Evolutionary conservation across 2,888 invertebrate genomes (phyloP).

Genomic region (Pogonocherus hispidulus): DNA sequence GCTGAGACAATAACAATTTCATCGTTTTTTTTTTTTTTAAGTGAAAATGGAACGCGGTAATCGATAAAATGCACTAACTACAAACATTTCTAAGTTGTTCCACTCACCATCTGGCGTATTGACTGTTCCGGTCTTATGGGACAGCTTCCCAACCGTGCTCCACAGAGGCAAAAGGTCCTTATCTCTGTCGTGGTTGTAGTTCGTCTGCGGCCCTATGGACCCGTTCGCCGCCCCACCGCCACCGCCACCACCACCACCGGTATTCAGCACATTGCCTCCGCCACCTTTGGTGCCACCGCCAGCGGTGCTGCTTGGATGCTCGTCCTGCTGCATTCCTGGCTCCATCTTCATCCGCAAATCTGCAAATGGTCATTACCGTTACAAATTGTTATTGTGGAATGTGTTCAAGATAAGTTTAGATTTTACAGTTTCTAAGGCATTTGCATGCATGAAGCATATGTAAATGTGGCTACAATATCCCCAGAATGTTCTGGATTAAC

Average conservation of each 20-base stretch:
- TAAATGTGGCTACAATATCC: too few relatives aligned
- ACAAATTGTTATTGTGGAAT: too few relatives aligned
- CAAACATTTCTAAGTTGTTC: too few relatives aligned
- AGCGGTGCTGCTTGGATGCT: conserved; percentile 65
- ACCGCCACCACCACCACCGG: conserved; percentile 52
- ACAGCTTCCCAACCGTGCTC: conserved; percentile 71
- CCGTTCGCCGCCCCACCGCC: conserved; percentile 63
- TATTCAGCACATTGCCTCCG: conserved; percentile 62
- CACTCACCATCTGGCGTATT: conserved; percentile 86
- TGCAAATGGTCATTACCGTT: too few relatives aligned
- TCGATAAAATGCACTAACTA: too few relatives aligned
- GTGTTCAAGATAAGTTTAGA: too few relatives aligned
- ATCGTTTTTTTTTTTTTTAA: too few relatives aligned
- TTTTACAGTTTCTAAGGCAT: too few relatives aligned
- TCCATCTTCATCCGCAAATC: conserved; percentile 86
- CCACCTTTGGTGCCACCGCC: conserved; percentile 54
- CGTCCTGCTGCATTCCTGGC: conserved; percentile 63
- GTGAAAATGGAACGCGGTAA: too few relatives aligned
- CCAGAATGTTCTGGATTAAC: too few relatives aligned
- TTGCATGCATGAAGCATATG: too few relatives aligned
- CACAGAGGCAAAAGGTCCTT: conserved; percentile 72
- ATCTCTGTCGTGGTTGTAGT: conserved; percentile 64
- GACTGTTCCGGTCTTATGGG: conserved; percentile 81
- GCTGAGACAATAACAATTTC: too few relatives aligned
- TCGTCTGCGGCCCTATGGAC: conserved; percentile 74